Evolutionary conservation across 2,888 invertebrate genomes (phyloP), one percentile per base, ranked within the genome.

Genomic region (Clusia tigrina): DNA sequence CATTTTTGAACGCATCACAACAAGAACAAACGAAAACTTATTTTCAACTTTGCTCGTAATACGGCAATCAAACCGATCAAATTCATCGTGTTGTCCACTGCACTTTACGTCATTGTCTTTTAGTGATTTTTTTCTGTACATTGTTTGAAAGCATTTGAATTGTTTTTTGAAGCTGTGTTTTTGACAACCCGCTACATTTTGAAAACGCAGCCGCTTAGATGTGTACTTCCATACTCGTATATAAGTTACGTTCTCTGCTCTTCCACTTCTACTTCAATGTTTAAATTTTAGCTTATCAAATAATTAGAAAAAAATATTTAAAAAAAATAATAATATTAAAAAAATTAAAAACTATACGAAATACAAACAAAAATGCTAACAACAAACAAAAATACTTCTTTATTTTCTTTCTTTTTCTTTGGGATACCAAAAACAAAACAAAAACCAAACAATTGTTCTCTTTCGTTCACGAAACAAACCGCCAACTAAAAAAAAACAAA

Each of bases 341-440:
- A 53, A 70, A 52, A 37, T 18, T 22, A 54, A 67, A 58, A 52
- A 53, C 64, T 42, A 62, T 17, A 54, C 24, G 20, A 20, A n/a
- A 17, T 38, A n/a, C 18, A 55, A 37, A 38, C 66, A 68, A 65
- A 73, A 72, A 62, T 71, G 73, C 74, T 76, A 79, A 78, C 60
- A 46, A 63, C 71, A 69, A 78, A 72, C 69, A 69, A 71, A 72
- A 70, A 73, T 58, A 67, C 75, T 71, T 74, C 26, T 57, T 58
- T 52, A 62, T 52, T 62, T 51, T 64, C 52, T 58, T 51, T 66
- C n/a, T 42, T 42, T 57, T 62, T 62, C 58, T 62, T 60, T 54
- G 37, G 61, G 23, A 52, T 52, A 53, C 5, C 25, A 38, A 57
- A 46, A 25, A 57, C 24, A 48, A 60, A 64, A 62, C 56, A 54